Evolutionary conservation across 2,888 invertebrate genomes (phyloP), one percentile per base, ranked within the genome.

Genomic region (Caenorhabditis doughertyi): DNA sequence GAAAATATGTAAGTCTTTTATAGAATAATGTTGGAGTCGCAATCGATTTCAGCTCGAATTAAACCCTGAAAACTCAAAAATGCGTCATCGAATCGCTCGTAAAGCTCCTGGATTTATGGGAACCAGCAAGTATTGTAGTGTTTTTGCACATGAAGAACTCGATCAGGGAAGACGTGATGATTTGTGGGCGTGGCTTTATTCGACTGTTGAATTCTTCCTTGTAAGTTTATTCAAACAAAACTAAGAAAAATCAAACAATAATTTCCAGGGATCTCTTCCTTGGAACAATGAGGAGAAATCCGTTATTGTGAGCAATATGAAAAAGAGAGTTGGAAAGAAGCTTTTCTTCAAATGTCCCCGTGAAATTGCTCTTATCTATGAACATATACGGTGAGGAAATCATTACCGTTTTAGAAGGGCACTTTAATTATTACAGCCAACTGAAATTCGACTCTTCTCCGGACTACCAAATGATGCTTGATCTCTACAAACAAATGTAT

Each of bases 81-180:
- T 82, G 74, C 55, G 64, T 27, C 80, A 83, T 60, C 79, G 88
- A 13, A 27, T 53, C 13, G 77, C 87, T 9, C 83, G 89, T 7
- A 65, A 81, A 32, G 49, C 74, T 21, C 76, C 85, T 5, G 87
- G 84, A 39, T 89, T 87, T 71, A 74, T 86, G 56, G 89, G 89
- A 11, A 89, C 89, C n/a, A 76, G 80, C 56, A 87, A 86, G 39
- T 89, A 88, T 47, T 87, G 87, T 55, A 80, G 83, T 56, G 21
- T 72, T 7, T 58, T 55, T 58, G 85, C 70, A 23, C 88, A 87
- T 53, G 77, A 83, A 2, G 83, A 87, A 13, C 29, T 64, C 64
- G 89, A 89, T 27, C 89, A 89, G 76, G 85, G 89, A 44, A 80
- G 89, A 25, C 79, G 86, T 3, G 89, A 89, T 67, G 89, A 89